Conservation (phyloP, 2,113 vertebrate species). For the Murina feae region DNA sequence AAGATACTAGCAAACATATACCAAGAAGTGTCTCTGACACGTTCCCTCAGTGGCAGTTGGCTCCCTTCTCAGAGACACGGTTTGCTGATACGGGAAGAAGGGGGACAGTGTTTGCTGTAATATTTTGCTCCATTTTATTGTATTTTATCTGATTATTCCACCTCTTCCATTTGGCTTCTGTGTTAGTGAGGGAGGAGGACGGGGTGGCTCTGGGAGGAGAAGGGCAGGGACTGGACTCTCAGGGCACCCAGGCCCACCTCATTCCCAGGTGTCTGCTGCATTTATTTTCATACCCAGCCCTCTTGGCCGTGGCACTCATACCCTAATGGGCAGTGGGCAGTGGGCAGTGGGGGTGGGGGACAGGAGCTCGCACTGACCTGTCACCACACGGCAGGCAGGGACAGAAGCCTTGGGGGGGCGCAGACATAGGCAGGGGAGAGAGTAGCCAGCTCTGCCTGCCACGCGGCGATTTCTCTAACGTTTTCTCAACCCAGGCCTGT, state of each 20-base stretch:
- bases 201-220: background rate
- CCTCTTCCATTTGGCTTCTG: background rate
- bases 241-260: background rate
- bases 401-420: background rate
- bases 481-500: background rate
- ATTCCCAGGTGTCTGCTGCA: background rate
- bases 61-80: background rate
- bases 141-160: background rate
- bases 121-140: background rate
- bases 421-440: background rate
- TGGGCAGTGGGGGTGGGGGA: fast-evolving
- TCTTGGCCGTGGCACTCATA: fast-evolving
- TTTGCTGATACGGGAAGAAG: background rate
- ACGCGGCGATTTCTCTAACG: background rate
- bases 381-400: background rate
- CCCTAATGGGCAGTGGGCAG: background rate
- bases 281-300: background rate
- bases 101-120: background rate
- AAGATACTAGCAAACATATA: background rate
- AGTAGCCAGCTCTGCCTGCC: background rate
- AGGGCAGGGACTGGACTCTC: background rate
- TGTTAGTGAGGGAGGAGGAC: background rate
- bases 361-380: too few species aligned
- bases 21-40: background rate
- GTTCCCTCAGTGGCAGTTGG: background rate